Evolutionary conservation across 2,888 invertebrate genomes (phyloP).

Genomic region (Junonia oenone): DNA sequence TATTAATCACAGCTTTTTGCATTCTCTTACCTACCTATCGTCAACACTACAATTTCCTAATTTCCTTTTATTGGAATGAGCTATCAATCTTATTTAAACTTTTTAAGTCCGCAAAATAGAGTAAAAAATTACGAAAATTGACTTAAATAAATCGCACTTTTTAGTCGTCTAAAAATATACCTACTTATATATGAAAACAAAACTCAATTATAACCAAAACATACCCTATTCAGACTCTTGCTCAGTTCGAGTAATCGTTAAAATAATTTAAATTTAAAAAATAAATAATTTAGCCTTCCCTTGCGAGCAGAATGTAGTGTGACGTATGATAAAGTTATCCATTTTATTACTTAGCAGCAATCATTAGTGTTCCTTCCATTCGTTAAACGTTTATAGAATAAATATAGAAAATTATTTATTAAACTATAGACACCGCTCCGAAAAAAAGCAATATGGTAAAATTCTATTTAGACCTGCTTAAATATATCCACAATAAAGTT

Average conservation of each 20-base stretch:
- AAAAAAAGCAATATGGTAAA: slow-evolving; percentile 68
- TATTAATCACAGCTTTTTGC: slow-evolving; percentile 78
- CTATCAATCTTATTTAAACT: slow-evolving; percentile 50
- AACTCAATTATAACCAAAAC: slow-evolving; percentile 18
- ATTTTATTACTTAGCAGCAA: slow-evolving; percentile 42
- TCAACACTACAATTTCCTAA: slow-evolving; percentile 67
- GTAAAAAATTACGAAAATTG: not conserved
- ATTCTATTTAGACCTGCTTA: slow-evolving; percentile 70
- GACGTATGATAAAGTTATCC: slow-evolving; percentile 38
- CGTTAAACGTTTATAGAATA: slow-evolving; percentile 41
- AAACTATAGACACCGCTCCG: slow-evolving; percentile 65
- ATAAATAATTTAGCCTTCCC: slow-evolving; percentile 12
- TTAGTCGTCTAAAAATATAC: slow-evolving; percentile 10
- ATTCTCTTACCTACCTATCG: slow-evolving; percentile 74
- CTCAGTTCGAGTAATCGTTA: slow-evolving; percentile 21
- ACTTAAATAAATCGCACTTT: not conserved
- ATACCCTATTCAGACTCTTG: slow-evolving; percentile 27
- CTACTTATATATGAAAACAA: slow-evolving; percentile 5
- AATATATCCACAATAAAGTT: slow-evolving; percentile 50
- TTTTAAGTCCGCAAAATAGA: slow-evolving; percentile 1
- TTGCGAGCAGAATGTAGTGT: slow-evolving; percentile 32
- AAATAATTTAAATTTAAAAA: slow-evolving; percentile 17
- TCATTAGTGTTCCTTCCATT: slow-evolving; percentile 36
- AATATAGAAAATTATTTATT: slow-evolving; percentile 66
- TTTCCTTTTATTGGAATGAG: slow-evolving; percentile 67